phyloP scores from a whole-genome alignment of 2,888 invertebrate species.

The Myathropa florea region DNA sequence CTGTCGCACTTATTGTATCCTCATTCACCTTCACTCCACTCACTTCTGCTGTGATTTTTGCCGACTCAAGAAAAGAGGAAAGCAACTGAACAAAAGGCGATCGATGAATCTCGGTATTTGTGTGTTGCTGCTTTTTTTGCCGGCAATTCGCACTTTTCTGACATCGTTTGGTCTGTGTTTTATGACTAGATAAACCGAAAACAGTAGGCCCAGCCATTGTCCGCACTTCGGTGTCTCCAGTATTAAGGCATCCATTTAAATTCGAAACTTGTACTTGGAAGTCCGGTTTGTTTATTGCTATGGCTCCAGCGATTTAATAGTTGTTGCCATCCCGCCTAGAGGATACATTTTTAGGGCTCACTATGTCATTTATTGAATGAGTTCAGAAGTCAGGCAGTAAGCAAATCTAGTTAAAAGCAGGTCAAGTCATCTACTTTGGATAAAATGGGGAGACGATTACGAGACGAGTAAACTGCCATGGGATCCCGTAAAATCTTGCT shows the following conservation, averaged over 20 bases:
- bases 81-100: slow-evolving; percentile 25
- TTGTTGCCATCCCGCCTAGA: background rate
- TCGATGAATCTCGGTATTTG: slow-evolving; percentile 25
- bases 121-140: slow-evolving; percentile 13
- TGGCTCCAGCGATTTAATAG: slow-evolving; percentile 17
- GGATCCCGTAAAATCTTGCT: slow-evolving; percentile 5
- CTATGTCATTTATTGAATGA: slow-evolving; percentile 8
- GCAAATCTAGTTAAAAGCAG: slow-evolving; percentile 16
- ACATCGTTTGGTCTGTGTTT: slow-evolving; percentile 30
- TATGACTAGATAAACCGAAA: slow-evolving; percentile 31
- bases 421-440: slow-evolving; percentile 27
- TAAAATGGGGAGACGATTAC: background rate
- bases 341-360: slow-evolving; percentile 1
- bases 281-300: slow-evolving; percentile 53
- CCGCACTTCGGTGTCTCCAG: background rate
- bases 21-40: background rate
- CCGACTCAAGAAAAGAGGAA: slow-evolving; percentile 22
- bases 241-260: slow-evolving; percentile 58
- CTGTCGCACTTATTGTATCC: slow-evolving; percentile 43
- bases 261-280: slow-evolving; percentile 59
- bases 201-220: slow-evolving; percentile 17
- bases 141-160: slow-evolving; percentile 39
- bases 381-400: slow-evolving; percentile 9
- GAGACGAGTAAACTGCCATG: background rate
- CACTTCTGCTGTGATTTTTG: slow-evolving; percentile 23